Base-by-base conservation (phyloP, 1,140 invertebrate genomes). In the Antheraea mylitta region DNA sequence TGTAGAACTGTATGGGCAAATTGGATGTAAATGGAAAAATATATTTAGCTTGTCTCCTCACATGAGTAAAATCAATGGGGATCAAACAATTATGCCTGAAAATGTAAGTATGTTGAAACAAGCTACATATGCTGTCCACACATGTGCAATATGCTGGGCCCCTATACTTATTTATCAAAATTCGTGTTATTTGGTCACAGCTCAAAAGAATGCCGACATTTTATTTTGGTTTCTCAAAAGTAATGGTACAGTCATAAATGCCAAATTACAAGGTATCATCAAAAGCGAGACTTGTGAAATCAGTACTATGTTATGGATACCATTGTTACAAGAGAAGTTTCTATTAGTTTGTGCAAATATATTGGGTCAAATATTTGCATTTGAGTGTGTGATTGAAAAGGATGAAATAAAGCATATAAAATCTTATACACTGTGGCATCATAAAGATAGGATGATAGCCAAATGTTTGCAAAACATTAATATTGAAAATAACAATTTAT, bases 401-500 rank as follows among this genome's bases (percentile, higher is more conserved):
- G 64, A 76, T 48, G 68, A 38, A 37, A 58, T 87, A 9, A 72
- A 68, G 58, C 45, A 72, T 60, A 22, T 76, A 30, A 69, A 79
- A 45, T 60, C 62, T 9, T 63, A 74, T 22, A 19, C 22, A 6
- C 13, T 88, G 53, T 91, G 89, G 89, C 18, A 66, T 10, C 67
- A 85, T 68, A 80, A 82, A 68, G 89, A 91, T 64, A 85, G 73
- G 75, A 88, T 88, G 83, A 53, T 82, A 6, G 68, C 76, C 10
- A 79, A 74, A 53, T 60, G 72, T 60, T 61, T 86, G 7, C 61
- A 81, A 16, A 82, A 83, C 62, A 66, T 66, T 18, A 45, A 70
- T 30, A 9, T 78, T 4, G 59, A 80, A 45, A 72, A 83, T 19
- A 77, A 82, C 37, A 72, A 84, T 13, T 58, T 87, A 63, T 61